Percentiles rank a stretch among this genome's conserved stretches.
phyloP scores from a whole-genome alignment of 2,888 invertebrate genomes.

The Automeris io region DNA sequence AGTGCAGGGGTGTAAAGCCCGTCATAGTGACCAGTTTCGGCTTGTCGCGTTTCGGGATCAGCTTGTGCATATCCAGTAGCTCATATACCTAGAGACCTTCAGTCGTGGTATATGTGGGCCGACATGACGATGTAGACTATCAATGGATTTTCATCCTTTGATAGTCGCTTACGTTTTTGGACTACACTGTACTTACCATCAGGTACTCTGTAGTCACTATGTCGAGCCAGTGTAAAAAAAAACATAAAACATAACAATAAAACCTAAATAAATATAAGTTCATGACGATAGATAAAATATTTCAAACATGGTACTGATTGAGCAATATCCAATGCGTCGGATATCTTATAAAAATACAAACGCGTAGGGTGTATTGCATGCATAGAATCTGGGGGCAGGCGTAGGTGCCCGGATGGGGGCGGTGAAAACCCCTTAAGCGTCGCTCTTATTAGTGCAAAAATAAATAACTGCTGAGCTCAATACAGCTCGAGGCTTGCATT shows the following conservation, averaged over 20 bases:
- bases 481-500: not conserved
- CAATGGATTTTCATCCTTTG: no score
- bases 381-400: constrained; percentile 28
- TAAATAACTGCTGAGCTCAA: constrained; percentile 13
- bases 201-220: no score
- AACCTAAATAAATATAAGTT: not conserved
- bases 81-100: no score
- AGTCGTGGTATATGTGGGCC: no score
- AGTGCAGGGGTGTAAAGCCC: no score
- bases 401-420: constrained; percentile 35
- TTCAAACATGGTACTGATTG: constrained; percentile 6
- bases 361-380: constrained; percentile 38
- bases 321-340: constrained; percentile 5
- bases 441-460: constrained; percentile 18
- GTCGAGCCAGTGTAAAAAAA: no score
- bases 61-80: no score
- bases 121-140: no score
- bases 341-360: constrained; percentile 14
- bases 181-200: no score
- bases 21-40: no score
- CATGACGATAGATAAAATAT: not conserved
- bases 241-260: not conserved
- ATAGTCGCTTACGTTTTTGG: no score
- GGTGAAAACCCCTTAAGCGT: constrained; percentile 27
- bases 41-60: no score